Evolutionary conservation across 2,888 invertebrate species (phyloP).

Genomic region (Cordylochernes scorpioides): DNA sequence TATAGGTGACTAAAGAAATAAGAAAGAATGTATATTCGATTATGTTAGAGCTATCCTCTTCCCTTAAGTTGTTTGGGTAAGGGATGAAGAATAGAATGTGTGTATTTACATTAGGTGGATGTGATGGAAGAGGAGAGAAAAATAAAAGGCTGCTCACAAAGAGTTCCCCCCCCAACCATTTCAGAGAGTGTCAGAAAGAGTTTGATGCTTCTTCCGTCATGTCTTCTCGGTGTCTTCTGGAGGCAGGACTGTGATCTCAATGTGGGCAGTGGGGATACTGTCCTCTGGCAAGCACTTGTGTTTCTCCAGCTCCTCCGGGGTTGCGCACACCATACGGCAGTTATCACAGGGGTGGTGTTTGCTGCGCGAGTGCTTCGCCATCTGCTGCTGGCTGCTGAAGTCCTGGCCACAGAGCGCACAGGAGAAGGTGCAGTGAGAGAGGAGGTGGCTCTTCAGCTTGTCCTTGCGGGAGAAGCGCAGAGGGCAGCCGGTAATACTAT

Average conservation of each 20-base stretch:
- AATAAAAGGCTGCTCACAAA: no score
- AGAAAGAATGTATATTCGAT: no score
- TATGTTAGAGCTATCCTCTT: no score
- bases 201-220: no score
- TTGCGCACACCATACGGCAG: not conserved
- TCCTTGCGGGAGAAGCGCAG: constrained; percentile 36
- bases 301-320: not conserved
- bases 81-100: no score
- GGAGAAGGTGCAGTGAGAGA: constrained; percentile 29
- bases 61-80: no score
- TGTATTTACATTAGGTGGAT: no score
- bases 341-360: constrained; percentile 19
- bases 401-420: constrained; percentile 21
- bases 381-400: constrained; percentile 21
- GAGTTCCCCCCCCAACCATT: no score
- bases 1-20: no score
- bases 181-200: no score
- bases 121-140: no score
- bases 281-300: constrained; percentile 1
- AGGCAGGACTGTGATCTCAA: constrained; percentile 14
- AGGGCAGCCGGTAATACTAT: constrained; percentile 31
- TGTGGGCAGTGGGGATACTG: constrained; percentile 13
- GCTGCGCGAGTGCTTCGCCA: constrained; percentile 20
- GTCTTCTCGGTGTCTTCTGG: no score
- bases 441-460: constrained; percentile 33